These are phyloP conservation scores for Globia sparganii DNA, from an alignment of 2,888 invertebrate species.

Conservation along the genomic window DNA sequence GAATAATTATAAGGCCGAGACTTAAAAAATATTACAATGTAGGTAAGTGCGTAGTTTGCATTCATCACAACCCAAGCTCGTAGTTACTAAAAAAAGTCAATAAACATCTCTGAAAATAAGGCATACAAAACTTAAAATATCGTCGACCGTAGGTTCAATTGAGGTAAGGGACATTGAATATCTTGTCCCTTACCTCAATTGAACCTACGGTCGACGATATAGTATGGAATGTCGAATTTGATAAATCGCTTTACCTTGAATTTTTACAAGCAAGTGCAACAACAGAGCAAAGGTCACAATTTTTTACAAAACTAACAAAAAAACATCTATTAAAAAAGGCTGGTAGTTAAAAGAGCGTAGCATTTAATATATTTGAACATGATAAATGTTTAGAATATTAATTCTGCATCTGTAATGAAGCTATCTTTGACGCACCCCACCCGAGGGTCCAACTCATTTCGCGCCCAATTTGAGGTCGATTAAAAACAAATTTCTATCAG, in stretches of 20 bases:
- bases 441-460: conserved; percentile 88
- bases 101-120: not conserved
- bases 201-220: too few relatives aligned
- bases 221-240: not conserved
- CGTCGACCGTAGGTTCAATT: too few relatives aligned
- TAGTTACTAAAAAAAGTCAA: not conserved
- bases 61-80: not conserved
- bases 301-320: conserved; percentile 3
- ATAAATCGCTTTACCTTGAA: conserved; percentile 20
- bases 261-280: not conserved
- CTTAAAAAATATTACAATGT: not conserved
- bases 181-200: too few relatives aligned
- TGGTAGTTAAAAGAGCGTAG: conserved; percentile 26
- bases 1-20: not conserved
- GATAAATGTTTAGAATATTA: conserved; percentile 73
- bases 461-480: conserved; percentile 90
- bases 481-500: conserved; percentile 90
- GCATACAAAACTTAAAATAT: too few relatives aligned
- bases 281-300: not conserved
- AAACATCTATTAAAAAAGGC: not conserved
- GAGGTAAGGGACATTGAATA: too few relatives aligned
- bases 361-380: conserved; percentile 49
- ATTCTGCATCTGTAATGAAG: conserved; percentile 84
- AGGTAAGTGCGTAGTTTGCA: not conserved
- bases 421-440: conserved; percentile 78